Base-by-base conservation (phyloP, 2,888 invertebrate species). In the Nomada ferruginata region DNA sequence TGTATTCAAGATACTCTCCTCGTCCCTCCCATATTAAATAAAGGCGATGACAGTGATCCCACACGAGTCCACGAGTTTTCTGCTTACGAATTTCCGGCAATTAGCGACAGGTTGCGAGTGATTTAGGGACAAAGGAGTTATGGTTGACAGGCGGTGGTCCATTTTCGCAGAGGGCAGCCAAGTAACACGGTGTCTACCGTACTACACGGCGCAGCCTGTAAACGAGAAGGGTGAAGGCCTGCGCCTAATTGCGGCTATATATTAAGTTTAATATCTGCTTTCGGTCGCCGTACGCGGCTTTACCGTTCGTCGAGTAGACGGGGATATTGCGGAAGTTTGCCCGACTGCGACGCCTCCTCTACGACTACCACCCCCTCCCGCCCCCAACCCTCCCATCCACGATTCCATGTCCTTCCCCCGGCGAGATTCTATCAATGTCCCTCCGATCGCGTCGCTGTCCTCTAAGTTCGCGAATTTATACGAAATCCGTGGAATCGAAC, bases 181-280 rank as follows among this genome's bases (percentile, higher is more conserved):
- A 59, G 79, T 68, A 81, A 79, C 78, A 72, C 71, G 76, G 65
- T 63, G 78, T 7, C 9, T 18, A 50, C 64, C 59, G 60, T 60
- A 70, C 71, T 26, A 59, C 69, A 29, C 15, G 59, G 59, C 64
- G 61, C 52, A 64, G 73, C 63, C 73, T 76, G 83, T 64, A 60
- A 83, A 75, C 79, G 81, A 76, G 71, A 57, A 85, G 85, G 85
- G 87, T 83, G 79, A 77, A 87, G 87, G 91, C 89, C 91, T 91
- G 93, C 88, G 89, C 86, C 92, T 93, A 92, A 93, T 93, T 93
- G 92, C 92, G 84, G 90, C 90, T 90, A 90, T 93, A 93, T 92
- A 92, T 92, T 91, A 91, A 92, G 91, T 93, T 93, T 93, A 91
- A 92, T 92, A 92, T 88, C 90, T 90, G 89, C 87, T 89, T 89